Base-by-base conservation (phyloP, 2,797 vertebrate species). In the Sandelia bainsii region DNA sequence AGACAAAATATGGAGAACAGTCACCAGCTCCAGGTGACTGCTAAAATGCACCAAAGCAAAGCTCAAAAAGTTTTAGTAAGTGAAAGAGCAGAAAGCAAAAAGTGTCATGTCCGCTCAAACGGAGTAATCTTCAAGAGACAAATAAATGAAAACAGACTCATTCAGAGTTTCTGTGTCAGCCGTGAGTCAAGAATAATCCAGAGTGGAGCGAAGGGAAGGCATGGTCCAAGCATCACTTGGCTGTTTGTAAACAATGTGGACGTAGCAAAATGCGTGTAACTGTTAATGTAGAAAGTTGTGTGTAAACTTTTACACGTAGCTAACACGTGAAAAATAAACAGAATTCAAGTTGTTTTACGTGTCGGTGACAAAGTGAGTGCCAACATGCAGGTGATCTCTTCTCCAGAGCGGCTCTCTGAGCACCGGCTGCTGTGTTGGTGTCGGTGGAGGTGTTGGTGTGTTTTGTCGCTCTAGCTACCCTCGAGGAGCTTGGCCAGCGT, bases 401-500 rank as follows among this genome's bases (percentile, higher is more conserved):
- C 54, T 32, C 14, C 5, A 6, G 53, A 6, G 62, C 3, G 16
- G 37, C 29, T 34, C 29, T 67, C 51, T 10, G 52, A 37, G 65
- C 7, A 44, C 72, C 37, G 71, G 73, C 73, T 65, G 75, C 69
- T 25, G 66, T 27, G 59, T 22, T 85, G 81, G 56, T 50, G 73
- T 12, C 0, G 45, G 8, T 7, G 64, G 11, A 3, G 40, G 16
- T 50, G 73, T 12, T 1, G 39, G 5, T 81, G 77, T 87, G 69
- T 81, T 9, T 16, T 87, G 92, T 10, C 11, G 25, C 87, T 94
- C 95, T 97, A 98, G 92, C 96, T 98, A 90, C 91, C 94, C 88
- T 98, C 96, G 75, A 96, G 92, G 80, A 99, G 92, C 89, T 96
- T 98, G 92, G 95, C 95, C 93, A 99, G 93, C 72, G 94, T 95